Percentiles rank a stretch among this genome's conserved stretches.
Conservation (phyloP, 2,888 invertebrate genomes). For the Thyatira batis region DNA sequence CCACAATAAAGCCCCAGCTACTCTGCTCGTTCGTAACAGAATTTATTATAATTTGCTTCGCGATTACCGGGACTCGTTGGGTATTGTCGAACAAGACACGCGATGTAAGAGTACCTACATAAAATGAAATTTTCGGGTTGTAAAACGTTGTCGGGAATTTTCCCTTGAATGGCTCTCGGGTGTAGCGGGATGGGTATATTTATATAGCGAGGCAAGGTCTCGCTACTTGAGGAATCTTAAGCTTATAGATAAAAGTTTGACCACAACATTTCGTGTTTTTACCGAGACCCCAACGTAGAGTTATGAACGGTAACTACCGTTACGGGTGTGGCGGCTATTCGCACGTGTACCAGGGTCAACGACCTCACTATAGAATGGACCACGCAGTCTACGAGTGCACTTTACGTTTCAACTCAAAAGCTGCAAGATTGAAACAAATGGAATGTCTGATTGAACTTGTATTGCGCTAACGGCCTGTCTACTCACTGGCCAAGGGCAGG, state of each 20-base stretch:
- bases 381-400: slow-evolving; percentile 24
- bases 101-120: slow-evolving; percentile 16
- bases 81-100: slow-evolving; percentile 16
- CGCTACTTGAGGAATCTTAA: background rate
- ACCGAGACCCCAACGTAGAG: slow-evolving; percentile 29
- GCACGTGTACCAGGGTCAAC: slow-evolving; percentile 61
- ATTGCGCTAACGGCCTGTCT: slow-evolving; percentile 13
- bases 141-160: slow-evolving; percentile 5
- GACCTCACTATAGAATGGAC: slow-evolving; percentile 50
- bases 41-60: slow-evolving; percentile 27
- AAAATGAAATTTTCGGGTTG: background rate
- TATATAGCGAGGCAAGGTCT: slow-evolving; percentile 18
- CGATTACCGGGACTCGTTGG: slow-evolving; percentile 9
- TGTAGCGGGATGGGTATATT: slow-evolving; percentile 6
- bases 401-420: slow-evolving; percentile 19
- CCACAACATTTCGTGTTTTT: background rate
- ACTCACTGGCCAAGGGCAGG: background rate
- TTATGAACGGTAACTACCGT: slow-evolving; percentile 58
- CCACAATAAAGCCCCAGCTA: slow-evolving; percentile 16
- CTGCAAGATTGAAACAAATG: slow-evolving; percentile 20
- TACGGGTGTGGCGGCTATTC: slow-evolving; percentile 61
- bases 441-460: slow-evolving; percentile 18
- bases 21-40: slow-evolving; percentile 16
- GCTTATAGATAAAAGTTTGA: background rate
- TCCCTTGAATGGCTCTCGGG: slow-evolving; percentile 1